A percentile compares a stretch with the other conserved stretches of the same genome.
phyloP scores from a whole-genome alignment of 2,888 invertebrate species.

The Arenicola marina region DNA sequence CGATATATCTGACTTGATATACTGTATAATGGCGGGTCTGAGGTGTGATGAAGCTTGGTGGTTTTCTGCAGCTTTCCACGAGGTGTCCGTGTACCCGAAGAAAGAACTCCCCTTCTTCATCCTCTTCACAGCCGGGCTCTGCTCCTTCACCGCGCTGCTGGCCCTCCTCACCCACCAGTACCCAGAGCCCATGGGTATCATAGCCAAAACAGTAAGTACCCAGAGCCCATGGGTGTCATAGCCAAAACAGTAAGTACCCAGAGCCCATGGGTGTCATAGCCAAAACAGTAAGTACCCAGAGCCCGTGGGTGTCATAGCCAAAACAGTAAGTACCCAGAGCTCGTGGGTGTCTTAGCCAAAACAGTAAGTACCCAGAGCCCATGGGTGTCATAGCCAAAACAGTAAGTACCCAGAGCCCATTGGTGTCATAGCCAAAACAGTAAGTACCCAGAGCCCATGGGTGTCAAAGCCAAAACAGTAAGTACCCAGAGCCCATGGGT shows the following conservation, averaged over 20 bases:
- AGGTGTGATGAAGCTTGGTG: no score
- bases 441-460: constrained; percentile 89
- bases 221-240: background rate
- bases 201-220: constrained; percentile 72
- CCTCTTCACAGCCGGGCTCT: constrained; percentile 86
- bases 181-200: constrained; percentile 84
- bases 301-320: constrained; percentile 82
- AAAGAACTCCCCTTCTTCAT: constrained; percentile 91
- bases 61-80: constrained; percentile 73
- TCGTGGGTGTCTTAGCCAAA: constrained; percentile 82
- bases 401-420: constrained; percentile 83
- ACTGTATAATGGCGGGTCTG: no score
- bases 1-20: no score
- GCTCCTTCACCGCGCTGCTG: constrained; percentile 86
- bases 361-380: constrained; percentile 62
- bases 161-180: constrained; percentile 89
- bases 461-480: constrained; percentile 76
- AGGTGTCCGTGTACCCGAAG: constrained; percentile 90
- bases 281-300: constrained; percentile 66
- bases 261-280: constrained; percentile 85
- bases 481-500: constrained; percentile 89
- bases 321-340: constrained; percentile 66
- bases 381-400: background rate
- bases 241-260: constrained; percentile 70
- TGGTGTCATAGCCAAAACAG: constrained; percentile 79